Evolutionary conservation across 1,140 invertebrate species (phyloP), one percentile per base, ranked within the genome.

Genomic region (Eumaeus atala): DNA sequence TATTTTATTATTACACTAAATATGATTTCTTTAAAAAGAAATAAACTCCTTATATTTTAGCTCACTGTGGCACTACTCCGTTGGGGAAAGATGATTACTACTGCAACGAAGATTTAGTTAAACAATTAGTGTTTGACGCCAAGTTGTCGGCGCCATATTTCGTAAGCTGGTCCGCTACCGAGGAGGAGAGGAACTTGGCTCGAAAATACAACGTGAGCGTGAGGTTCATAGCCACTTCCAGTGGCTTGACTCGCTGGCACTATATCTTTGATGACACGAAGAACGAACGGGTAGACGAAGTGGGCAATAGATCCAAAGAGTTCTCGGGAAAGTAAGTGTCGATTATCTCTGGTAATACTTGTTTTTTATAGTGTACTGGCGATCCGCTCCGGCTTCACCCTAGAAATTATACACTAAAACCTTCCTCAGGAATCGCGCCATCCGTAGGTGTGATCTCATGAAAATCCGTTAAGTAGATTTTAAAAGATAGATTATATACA

Each of bases 81-180:
- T 78, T 92, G 0, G 88, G 89, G 0, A 89, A 91, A 58, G 90
- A 94, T 56, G 92, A 92, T 66, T 95, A 95, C 65, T 95, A 94
- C 50, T 95, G 93, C 70, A 96, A 97, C 70, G 92, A 93, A 72
- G 93, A 97, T 66, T 81, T 97, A 33, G 92, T 97, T 48, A 92
- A 96, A 59, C 88, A 95, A 57, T 79, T 97, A 12, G 91, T 97
- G 5, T 96, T 97, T 73, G 96, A 97, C 75, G 96, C 96, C 0
- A 94, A 93, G 75, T 90, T 93, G 0, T 95, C 95, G 0, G 90
- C 94, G 42, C 89, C 89, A 2, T 92, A 91, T 57, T 96, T 94
- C 58, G 87, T 89, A 36, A 78, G 82, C 14, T 92, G 91, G 88
- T 80, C 88, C 1, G 84, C 88, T 9, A 88, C 87, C 10, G 73